Evolutionary conservation across 2,888 invertebrate genomes (phyloP), one percentile per base, ranked within the genome.

Genomic region (Megastigmus dorsalis): DNA sequence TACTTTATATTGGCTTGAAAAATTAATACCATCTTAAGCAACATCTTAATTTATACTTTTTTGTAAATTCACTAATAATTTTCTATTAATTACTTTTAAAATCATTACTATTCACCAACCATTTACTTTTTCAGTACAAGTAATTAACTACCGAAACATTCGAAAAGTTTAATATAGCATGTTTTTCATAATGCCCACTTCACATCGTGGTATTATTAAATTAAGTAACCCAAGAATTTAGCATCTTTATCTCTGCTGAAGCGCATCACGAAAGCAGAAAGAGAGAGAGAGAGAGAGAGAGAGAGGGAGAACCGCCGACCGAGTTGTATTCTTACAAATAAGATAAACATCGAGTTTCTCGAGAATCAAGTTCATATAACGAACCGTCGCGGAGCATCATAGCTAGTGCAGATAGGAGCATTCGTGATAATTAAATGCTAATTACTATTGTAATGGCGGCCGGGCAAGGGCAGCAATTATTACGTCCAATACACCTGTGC

Each of bases 391-490:
- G 13, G 50, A 75, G 38, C 68, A 72, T 76, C 28, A 15, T 36
- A 63, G 50, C 13, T 43, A 6, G 15, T 30, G 55, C 45, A 62
- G 52, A n/a, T n/a, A n/a, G n/a, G n/a, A 66, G 55, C 50, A 57
- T 59, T 66, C 65, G 59, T 54, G 67, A 74, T 78, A 74, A 78
- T 75, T 70, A 78, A 72, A 78, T 77, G 70, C 67, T 70, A 78
- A 77, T 78, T 76, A 63, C 55, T 72, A 26, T 72, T 63, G 70
- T 78, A 77, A 69, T 60, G 67, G 38, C 54, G 50, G n/a, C 36
- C 41, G 63, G 41, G 38, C 76, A 78, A 76, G 69, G 78, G 76
- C 78, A 67, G 60, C 72, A 76, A 76, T 76, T 76, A 78, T 76
- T 62, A 54, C 57, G 67, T 72, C 68, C 71, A 59, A 67, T 71